These are phyloP conservation scores for Hydractinia echinata DNA, from an alignment of 30 jellyfish, hydroid and myxozoan species.

Conservation along the genomic window DNA sequence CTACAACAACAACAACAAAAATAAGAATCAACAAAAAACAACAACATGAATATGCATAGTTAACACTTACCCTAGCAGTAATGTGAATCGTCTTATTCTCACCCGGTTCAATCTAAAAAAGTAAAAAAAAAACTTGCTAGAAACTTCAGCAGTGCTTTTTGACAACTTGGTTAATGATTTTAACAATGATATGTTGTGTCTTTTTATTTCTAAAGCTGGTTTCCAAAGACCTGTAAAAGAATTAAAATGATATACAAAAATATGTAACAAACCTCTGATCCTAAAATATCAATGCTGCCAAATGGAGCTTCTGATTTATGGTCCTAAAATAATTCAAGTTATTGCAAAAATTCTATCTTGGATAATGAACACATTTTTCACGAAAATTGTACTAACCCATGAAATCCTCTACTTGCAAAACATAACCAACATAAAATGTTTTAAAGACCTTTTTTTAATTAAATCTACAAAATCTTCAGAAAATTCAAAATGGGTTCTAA, in stretches of 20 bases:
- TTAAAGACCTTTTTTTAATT: no score
- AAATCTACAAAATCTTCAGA: no score
- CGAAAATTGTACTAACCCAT: no score
- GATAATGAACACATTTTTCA: no score
- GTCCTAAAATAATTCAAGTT: constrained; percentile 9
- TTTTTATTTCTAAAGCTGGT: neutral
- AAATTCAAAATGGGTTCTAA: no score
- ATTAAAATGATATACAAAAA: neutral
- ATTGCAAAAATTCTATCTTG: no score
- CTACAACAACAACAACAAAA: no score
- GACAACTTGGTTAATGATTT: no score
- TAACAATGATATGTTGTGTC: no score
- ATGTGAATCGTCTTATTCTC: neutral
- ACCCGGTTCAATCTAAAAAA: constrained; percentile 2
- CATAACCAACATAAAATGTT: no score
- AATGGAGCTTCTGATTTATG: constrained; percentile 36
- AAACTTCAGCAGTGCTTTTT: neutral
- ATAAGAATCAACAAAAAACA: neutral
- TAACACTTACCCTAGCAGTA: neutral
- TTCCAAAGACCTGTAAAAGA: neutral
- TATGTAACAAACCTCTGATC: constrained; percentile 33
- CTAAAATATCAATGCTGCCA: constrained; percentile 21
- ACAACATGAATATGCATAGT: neutral
- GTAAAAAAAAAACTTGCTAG: neutral
- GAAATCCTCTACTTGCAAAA: no score